Base-by-base conservation (phyloP, 2,888 invertebrate genomes). In the Prostheceraeus crozeri region DNA sequence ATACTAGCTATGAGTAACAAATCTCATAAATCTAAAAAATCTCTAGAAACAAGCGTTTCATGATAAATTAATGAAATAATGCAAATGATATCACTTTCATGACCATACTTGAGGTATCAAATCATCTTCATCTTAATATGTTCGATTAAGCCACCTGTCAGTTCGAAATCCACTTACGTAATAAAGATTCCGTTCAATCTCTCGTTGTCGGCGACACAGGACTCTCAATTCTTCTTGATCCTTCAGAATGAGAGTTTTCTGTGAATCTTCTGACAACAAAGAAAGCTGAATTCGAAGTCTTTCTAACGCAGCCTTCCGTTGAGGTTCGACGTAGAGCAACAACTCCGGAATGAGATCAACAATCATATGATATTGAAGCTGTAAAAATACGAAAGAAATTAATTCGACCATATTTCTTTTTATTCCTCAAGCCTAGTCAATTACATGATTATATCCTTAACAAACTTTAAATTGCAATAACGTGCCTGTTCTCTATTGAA, bases 271-370 rank as follows among this genome's bases (percentile, higher is more conserved):
- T 23, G 60, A 45, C 36, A 40, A 21, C 21, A 60, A 31, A 16
- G 21, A 33, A 2, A 60, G 40, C 25, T 35, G 25, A 11, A 59
- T 21, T 27, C 46, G 3, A 58, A 60, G 16, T 6, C 10, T 3
- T 62, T 19, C 23, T 16, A 19, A 4, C 27, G 61, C 65, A 60
- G 72, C 74, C 70, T 93, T 88, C 58, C 93, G 82, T 71, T 89
- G 87, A 0, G 96, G 94, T 76, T 96, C 96, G 59, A 96, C 91
- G 76, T 90, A 93, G 1, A 99, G 81, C 56, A 98, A 80, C 28
- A 99, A 81, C 80, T 96, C 94, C 80, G 99, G 98, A 1, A 99
- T 87, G 67, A 98, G 87, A 77, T 98, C 98, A 69, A 98, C 79
- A 35, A 98, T 83, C 89, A 96, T 94, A 1, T 87, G 87, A 76